Conservation (phyloP, 30 jellyfish, hydroid and myxozoan species). For the Aurelia sp. region DNA sequence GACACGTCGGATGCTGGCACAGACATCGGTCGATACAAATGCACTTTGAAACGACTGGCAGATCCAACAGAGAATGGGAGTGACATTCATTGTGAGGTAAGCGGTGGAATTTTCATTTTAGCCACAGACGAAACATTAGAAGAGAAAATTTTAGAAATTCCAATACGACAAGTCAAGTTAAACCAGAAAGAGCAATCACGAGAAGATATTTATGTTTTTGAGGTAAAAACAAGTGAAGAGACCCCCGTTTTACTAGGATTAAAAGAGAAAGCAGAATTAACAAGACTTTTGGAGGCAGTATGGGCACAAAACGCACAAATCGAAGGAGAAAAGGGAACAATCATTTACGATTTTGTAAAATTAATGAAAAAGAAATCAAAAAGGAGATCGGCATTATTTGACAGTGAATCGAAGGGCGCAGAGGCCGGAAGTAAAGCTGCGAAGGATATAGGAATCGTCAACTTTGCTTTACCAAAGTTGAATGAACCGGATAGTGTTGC, state of each 20-base stretch:
- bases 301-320: constrained; percentile 55
- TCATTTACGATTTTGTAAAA: background rate
- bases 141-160: constrained; percentile 17
- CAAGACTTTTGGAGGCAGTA: constrained; percentile 14
- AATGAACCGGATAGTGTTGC: constrained; percentile 35
- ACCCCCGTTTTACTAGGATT: background rate
- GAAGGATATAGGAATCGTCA: background rate
- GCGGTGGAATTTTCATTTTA: constrained; percentile 45
- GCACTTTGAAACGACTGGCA: background rate
- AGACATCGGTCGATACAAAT: constrained; percentile 14
- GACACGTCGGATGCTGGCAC: constrained; percentile 20
- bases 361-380: constrained; percentile 27
- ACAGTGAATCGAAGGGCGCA: constrained; percentile 2
- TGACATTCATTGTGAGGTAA: constrained; percentile 38
- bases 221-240: constrained; percentile 5
- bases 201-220: background rate
- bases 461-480: constrained; percentile 1
- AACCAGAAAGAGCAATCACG: constrained; percentile 1
- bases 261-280: constrained; percentile 18
- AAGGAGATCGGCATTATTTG: constrained; percentile 49
- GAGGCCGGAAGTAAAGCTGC: constrained; percentile 17
- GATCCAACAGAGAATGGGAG: constrained; percentile 16
- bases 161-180: constrained; percentile 41
- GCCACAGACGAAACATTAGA: constrained; percentile 16
- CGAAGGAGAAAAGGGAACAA: constrained; percentile 53